A percentile compares a stretch with the other conserved stretches of the same genome.
These are phyloP conservation scores for Eristalis intricaria DNA, from an alignment of 2,888 invertebrate species.

Conservation along the genomic window DNA sequence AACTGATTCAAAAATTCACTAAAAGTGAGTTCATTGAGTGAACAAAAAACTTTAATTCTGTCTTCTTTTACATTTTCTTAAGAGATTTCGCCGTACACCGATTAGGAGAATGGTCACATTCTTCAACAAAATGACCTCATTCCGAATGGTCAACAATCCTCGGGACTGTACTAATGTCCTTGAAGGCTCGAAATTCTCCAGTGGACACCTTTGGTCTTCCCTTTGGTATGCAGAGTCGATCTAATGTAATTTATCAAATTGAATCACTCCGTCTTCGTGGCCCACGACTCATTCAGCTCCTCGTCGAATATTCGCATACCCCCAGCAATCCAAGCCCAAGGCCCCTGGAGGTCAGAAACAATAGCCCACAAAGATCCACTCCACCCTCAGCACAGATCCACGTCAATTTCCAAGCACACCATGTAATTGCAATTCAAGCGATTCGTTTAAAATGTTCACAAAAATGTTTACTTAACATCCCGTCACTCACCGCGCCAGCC, in stretches of 20 bases:
- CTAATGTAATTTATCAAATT: not conserved
- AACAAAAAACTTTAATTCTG: too few species aligned
- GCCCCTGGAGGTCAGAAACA: not conserved
- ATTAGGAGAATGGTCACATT: too few species aligned
- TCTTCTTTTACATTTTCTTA: too few species aligned
- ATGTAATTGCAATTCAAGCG: slow-evolving; percentile 10
- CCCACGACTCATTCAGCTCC: too few species aligned
- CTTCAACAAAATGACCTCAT: too few species aligned
- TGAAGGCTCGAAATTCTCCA: too few species aligned
- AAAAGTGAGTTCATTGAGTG: too few species aligned
- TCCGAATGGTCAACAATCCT: too few species aligned
- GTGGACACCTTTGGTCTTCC: too few species aligned
- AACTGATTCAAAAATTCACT: too few species aligned
- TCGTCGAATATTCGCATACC: not conserved
- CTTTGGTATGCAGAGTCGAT: not conserved
- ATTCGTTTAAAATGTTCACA: slow-evolving; percentile 21
- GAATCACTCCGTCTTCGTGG: not conserved
- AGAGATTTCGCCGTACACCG: too few species aligned
- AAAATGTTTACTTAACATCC: slow-evolving; percentile 3
- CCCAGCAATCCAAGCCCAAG: not conserved
- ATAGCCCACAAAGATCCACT: not conserved
- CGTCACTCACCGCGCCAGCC: slow-evolving; percentile 7
- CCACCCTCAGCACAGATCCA: not conserved
- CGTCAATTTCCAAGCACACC: not conserved
- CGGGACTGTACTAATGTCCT: too few species aligned